Evolutionary conservation across 2,888 invertebrate genomes (phyloP), one percentile per base, ranked within the genome.

Genomic region (Lottia gigantea): DNA sequence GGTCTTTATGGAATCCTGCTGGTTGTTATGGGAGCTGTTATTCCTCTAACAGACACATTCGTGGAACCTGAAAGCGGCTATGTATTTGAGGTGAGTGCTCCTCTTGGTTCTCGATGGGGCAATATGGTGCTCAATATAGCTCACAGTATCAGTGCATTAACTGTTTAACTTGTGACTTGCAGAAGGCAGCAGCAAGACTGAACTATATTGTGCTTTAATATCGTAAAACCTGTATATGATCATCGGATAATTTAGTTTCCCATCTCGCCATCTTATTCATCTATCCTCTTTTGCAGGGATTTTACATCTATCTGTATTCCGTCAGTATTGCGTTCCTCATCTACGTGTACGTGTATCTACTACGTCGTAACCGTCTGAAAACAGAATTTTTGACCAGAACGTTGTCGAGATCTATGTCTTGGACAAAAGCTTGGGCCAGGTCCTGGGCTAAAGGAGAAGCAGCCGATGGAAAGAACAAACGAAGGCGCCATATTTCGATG

Each of bases 251-350:
- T 40, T 40, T 11, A 8, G 7, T 40, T 40, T 40, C 7, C 40
- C 40, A 31, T 31, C 31, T 6, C 31, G 31, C 31, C 31, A 40
- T 40, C 40, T 40, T 40, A 8, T 8, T 40, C 40, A 40, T 8
- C 23, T 16, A 19, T 16, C 8, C 16, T 68, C 23, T 4, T 62
- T 73, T 70, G 26, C 75, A 82, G 82, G 78, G 71, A 0, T 82
- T 80, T 76, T 82, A 81, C 68, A 70, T 82, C 45, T 81, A 78
- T 70, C 76, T 82, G 66, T 82, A 80, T 70, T 65, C 70, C 16
- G 74, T 77, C 45, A 78, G 80, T 65, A 70, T 80, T 61, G n/a
- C 76, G 8, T 82, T 82, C 70, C 75, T 82, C 31, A 64, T 75
- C 64, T 82, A 80, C 63, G 75, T 81, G 15, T 78, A 81, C 67